Percentiles rank a stretch among this genome's conserved stretches.
Conservation (phyloP, 2,113 vertebrate genomes). For the Plestiodon gilberti region DNA sequence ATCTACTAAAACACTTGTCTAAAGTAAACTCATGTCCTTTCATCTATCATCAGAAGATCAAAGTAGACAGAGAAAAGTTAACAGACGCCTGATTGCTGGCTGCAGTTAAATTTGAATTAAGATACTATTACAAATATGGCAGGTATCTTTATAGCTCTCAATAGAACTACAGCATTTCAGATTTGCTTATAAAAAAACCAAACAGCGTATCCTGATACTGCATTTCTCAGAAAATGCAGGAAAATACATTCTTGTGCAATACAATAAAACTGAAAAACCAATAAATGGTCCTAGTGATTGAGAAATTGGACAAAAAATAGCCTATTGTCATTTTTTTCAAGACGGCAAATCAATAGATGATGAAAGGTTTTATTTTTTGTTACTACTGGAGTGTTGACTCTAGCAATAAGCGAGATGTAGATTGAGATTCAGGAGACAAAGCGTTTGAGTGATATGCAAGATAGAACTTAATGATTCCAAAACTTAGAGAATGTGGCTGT, state of each 20-base stretch:
- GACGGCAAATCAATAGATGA: conserved; percentile 77
- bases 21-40: conserved; percentile 45
- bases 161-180: conserved; percentile 50
- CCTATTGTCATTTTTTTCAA: conserved; percentile 75
- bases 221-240: conserved; percentile 46
- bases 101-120: conserved; percentile 66
- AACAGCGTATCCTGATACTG: conserved; percentile 48
- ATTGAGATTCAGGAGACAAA: conserved; percentile 66
- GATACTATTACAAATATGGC: conserved; percentile 65
- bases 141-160: conserved; percentile 52
- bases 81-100: conserved; percentile 47
- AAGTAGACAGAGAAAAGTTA: conserved; percentile 62
- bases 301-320: conserved; percentile 73
- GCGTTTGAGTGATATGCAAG: conserved; percentile 50
- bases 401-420: conserved; percentile 72
- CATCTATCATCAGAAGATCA: conserved; percentile 42
- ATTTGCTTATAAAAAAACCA: conserved; percentile 48
- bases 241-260: conserved; percentile 63
- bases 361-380: conserved; percentile 73
- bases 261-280: conserved; percentile 71
- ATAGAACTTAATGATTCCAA: conserved; percentile 61
- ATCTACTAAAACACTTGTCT: conserved; percentile 28
- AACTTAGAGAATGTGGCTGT: conserved; percentile 20
- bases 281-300: conserved; percentile 68
- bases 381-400: conserved; percentile 76